A percentile compares a stretch with the other conserved stretches of the same genome.
These are phyloP conservation scores for Lapara coniferarum DNA, from an alignment of 2,888 invertebrate genomes.

Conservation along the genomic window DNA sequence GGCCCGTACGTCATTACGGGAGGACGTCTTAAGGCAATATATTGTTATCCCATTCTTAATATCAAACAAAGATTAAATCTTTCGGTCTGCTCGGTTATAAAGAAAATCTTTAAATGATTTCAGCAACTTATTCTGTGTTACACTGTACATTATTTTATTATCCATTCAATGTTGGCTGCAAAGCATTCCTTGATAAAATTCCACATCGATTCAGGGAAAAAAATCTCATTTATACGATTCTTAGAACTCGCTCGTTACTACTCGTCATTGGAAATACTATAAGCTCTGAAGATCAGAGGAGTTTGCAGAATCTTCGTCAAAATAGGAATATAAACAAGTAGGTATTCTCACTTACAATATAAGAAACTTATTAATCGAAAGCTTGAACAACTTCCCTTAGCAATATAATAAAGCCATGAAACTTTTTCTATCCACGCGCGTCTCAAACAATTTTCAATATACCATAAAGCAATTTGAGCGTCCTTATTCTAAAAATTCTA, in stretches of 20 bases:
- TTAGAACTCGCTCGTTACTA: neutral
- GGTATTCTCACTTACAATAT: neutral
- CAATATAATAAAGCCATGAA: neutral
- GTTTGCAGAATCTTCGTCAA: neutral
- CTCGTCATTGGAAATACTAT: constrained; percentile 3
- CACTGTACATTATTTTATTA: neutral
- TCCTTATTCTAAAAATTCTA: constrained; percentile 12
- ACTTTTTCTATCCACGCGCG: neutral
- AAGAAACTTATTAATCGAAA: neutral
- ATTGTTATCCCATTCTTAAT: no score
- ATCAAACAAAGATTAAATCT: no score
- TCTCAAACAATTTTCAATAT: constrained; percentile 15
- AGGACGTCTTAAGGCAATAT: no score
- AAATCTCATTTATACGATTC: neutral
- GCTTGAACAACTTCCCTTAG: neutral
- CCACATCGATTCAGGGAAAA: neutral
- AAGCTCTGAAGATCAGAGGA: neutral
- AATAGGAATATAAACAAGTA: neutral
- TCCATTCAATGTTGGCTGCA: neutral
- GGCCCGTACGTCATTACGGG: no score
- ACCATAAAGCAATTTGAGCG: constrained; percentile 4
- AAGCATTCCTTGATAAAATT: constrained; percentile 9
- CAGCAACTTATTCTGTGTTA: no score
- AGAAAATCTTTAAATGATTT: no score
- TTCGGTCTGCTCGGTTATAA: no score